A percentile compares a stretch with the other conserved stretches of the same genome.
Conservation (phyloP, 1,140 invertebrate species). For the Macrosteles quadrilineatus region DNA sequence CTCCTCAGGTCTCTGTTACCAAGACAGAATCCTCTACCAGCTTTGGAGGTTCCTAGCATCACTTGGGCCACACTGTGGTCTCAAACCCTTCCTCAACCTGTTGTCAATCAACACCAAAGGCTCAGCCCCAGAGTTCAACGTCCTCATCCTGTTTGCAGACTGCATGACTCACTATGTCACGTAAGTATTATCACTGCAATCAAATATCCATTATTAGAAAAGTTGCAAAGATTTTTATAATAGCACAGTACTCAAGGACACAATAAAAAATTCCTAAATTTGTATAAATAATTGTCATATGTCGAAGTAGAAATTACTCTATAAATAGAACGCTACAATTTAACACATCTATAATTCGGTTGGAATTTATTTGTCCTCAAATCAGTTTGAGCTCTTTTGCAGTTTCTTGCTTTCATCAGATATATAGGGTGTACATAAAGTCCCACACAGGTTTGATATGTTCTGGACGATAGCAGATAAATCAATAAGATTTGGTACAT, state of each 20-base stretch:
- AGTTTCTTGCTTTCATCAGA: no score
- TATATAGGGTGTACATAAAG: no score
- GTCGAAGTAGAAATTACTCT: no score
- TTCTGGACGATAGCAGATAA: no score
- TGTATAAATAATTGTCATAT: not conserved
- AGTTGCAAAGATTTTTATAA: not conserved
- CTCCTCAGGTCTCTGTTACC: slow-evolving; percentile 90
- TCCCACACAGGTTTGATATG: no score
- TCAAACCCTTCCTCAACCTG: slow-evolving; percentile 89
- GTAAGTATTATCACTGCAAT: slow-evolving; percentile 63
- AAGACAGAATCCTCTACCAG: slow-evolving; percentile 85
- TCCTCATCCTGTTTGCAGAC: slow-evolving; percentile 93
- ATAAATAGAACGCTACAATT: no score
- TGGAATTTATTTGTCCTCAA: no score
- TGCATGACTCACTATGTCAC: slow-evolving; percentile 97
- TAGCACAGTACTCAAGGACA: not conserved
- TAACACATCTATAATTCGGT: no score
- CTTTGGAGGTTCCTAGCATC: slow-evolving; percentile 91
- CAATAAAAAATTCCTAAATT: not conserved
- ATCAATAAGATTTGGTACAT: no score
- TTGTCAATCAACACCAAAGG: slow-evolving; percentile 76
- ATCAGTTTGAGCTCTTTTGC: no score
- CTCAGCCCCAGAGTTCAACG: slow-evolving; percentile 81
- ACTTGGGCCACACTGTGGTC: slow-evolving; percentile 82
- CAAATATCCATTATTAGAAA: not conserved